A percentile compares a stretch with the other conserved stretches of the same genome.
Evolutionary conservation across 2,113 vertebrate genomes (phyloP).

Genomic region (Xiphias gladius): DNA sequence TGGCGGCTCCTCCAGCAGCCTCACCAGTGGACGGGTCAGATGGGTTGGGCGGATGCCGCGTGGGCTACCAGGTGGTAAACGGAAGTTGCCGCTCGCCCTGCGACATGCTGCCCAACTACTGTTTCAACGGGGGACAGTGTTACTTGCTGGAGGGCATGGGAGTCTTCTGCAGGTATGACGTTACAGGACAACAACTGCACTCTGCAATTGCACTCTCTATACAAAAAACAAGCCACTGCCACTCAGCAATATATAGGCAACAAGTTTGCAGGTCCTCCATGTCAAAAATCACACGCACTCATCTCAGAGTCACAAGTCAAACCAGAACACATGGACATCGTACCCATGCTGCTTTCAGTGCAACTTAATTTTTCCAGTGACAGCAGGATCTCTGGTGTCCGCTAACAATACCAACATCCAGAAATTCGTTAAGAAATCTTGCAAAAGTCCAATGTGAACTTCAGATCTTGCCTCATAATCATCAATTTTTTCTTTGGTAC

Average conservation of each 20-base stretch:
- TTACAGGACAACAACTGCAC: neutral
- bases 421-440: no score
- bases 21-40: slow-evolving; percentile 76
- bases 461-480: no score
- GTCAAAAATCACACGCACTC: no score
- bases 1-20: slow-evolving; percentile 46
- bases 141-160: slow-evolving; percentile 92
- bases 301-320: no score
- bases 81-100: slow-evolving; percentile 93
- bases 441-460: no score
- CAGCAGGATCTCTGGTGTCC: neutral
- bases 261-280: neutral
- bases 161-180: slow-evolving; percentile 93
- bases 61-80: slow-evolving; percentile 88
- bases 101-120: slow-evolving; percentile 91
- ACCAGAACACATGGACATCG: no score
- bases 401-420: neutral
- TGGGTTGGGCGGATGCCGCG: slow-evolving; percentile 83
- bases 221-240: neutral
- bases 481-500: no score
- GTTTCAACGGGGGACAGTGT: slow-evolving; percentile 96
- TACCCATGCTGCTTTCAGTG: no score
- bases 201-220: neutral
- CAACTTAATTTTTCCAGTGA: no score
- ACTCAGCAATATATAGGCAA: neutral